Conservation (phyloP, 2,797 vertebrate species). For the Falco biarmicus region DNA sequence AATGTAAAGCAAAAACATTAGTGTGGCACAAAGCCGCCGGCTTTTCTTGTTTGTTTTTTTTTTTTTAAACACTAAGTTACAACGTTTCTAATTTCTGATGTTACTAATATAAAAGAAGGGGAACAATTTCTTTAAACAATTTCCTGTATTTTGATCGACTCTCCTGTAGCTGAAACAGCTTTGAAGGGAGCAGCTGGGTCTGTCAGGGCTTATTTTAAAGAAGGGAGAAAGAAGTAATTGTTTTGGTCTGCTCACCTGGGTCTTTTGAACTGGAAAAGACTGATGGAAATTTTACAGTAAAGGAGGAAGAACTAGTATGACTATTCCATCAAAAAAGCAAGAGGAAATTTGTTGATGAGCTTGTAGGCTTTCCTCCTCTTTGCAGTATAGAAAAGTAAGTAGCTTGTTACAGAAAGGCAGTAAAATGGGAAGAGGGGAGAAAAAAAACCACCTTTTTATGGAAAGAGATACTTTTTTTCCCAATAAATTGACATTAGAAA, state of each 20-base stretch:
- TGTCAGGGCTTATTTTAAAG: not conserved
- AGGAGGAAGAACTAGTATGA: not conserved
- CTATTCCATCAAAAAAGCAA: not conserved
- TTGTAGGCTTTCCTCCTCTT: not conserved
- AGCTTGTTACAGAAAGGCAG: not conserved
- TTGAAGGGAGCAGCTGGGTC: not conserved
- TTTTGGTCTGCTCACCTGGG: not conserved
- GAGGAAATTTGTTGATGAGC: not conserved
- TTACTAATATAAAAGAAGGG: not conserved
- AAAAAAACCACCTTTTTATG: not conserved
- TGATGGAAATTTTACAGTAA: not conserved
- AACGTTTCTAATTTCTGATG: not conserved
- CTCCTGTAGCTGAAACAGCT: not conserved
- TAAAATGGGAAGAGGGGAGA: not conserved
- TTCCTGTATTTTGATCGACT: not conserved
- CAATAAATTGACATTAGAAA: not conserved
- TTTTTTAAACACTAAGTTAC: not conserved
- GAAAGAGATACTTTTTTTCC: not conserved
- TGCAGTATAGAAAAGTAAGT: not conserved
- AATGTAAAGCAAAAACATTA: not conserved
- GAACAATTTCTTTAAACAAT: not conserved
- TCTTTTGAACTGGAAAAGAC: not conserved
- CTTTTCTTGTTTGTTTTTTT: not conserved
- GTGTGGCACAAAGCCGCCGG: not conserved
- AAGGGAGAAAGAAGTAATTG: not conserved